phyloP scores from a whole-genome alignment of 2,113 vertebrate genomes.

The Pelodiscus sinensis region DNA sequence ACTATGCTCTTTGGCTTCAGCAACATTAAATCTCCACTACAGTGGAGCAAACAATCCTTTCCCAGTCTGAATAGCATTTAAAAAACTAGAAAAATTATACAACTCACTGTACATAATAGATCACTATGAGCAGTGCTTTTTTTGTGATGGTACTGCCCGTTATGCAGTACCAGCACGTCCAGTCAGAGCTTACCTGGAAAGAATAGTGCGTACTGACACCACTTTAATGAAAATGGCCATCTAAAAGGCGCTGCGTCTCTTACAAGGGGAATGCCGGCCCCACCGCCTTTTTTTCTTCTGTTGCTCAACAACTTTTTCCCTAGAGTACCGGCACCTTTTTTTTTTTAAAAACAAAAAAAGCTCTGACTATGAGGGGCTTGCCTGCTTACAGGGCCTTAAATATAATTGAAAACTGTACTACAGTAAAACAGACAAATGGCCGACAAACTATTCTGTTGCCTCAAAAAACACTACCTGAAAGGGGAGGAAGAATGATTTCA shows the following conservation, averaged over 20 bases:
- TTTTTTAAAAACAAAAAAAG: no score
- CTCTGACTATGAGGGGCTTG: background rate
- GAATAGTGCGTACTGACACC: no score
- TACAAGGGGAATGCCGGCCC: no score
- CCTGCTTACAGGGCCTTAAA: fast-evolving
- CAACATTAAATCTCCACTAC: background rate
- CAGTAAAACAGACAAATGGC: fast-evolving
- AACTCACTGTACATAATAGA: background rate
- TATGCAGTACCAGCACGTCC: no score
- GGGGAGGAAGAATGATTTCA: background rate
- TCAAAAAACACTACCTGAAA: fast-evolving
- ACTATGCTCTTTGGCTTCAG: fast-evolving
- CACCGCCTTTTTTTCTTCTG: no score
- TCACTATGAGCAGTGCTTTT: background rate
- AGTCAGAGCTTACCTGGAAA: no score
- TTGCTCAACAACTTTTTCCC: no score
- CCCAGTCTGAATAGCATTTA: fast-evolving
- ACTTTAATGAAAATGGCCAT: no score
- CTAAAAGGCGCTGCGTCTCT: no score
- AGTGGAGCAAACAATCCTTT: fast-evolving
- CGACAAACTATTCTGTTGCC: background rate
- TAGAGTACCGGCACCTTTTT: no score
- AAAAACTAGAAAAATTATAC: background rate
- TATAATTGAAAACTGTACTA: fast-evolving
- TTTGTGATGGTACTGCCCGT: no score